phyloP scores from a whole-genome alignment of 2,888 invertebrate species.

The Linhomoeus sp. region DNA sequence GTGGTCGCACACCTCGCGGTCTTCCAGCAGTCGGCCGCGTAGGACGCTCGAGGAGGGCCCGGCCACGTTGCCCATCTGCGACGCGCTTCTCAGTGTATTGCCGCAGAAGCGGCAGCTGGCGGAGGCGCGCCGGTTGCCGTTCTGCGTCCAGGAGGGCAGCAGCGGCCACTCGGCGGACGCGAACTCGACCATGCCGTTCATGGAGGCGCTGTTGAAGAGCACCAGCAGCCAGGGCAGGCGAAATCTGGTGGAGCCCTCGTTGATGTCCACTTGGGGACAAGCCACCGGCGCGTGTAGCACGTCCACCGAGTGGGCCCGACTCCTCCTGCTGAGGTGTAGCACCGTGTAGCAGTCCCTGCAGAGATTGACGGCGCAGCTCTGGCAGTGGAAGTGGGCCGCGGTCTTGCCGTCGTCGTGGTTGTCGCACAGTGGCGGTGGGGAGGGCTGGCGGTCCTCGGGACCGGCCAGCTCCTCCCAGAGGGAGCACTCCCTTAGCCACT shows the following conservation, averaged over 20 bases:
- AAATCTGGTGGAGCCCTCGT: slow-evolving; percentile 77
- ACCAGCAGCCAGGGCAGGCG: slow-evolving; percentile 85
- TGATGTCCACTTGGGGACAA: slow-evolving; percentile 59
- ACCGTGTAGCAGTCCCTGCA: slow-evolving; percentile 84
- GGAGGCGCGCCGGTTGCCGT: slow-evolving; percentile 1
- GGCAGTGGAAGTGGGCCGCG: slow-evolving; percentile 73
- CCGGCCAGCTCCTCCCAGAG: slow-evolving; percentile 5
- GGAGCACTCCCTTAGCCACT: slow-evolving; percentile 15
- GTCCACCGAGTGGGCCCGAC: slow-evolving; percentile 62
- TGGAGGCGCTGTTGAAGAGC: slow-evolving; percentile 70
- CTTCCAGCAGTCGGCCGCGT: slow-evolving; percentile 63
- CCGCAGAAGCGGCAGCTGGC: slow-evolving; percentile 12
- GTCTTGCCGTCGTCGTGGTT: slow-evolving; percentile 90
- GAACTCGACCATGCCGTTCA: slow-evolving; percentile 62
- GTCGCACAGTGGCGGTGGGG: slow-evolving; percentile 54
- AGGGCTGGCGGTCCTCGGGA: slow-evolving; percentile 6
- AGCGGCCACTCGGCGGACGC: slow-evolving; percentile 37
- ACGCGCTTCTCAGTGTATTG: slow-evolving; percentile 7
- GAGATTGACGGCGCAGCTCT: slow-evolving; percentile 44
- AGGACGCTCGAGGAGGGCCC: slow-evolving; percentile 58
- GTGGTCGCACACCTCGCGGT: slow-evolving; percentile 75
- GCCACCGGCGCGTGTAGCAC: slow-evolving; percentile 2
- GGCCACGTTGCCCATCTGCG: background rate
- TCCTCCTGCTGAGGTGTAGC: slow-evolving; percentile 69
- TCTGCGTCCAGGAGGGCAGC: no score